Evolutionary conservation across 2,888 invertebrate species (phyloP), one percentile per base, ranked within the genome.

Genomic region (Bembecia ichneumoniformis): DNA sequence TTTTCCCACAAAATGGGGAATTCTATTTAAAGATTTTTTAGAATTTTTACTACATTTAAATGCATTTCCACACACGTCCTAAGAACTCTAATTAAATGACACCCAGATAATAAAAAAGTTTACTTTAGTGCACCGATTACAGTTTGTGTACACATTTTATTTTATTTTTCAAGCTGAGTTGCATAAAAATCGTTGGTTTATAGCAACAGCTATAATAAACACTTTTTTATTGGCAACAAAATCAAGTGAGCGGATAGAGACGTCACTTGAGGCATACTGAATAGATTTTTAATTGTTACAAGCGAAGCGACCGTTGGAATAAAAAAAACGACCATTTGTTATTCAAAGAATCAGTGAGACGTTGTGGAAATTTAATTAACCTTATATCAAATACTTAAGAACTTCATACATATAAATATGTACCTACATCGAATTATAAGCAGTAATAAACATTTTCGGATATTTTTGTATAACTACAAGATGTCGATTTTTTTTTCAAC

Each of bases 251-350:
- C 75, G 74, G 75, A 74, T 74, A 75, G 69, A 55, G 54, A 63
- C 52, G 68, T 56, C 56, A 57, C 63, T 54, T 53, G 53, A 56
- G 63, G 82, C 78, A 82, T 83, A 81, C 78, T 56, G 64, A 83
- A 68, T 67, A 73, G 73, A 68, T 70, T 82, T 82, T 83, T 84
- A 84, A 84, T 83, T 82, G 79, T 74, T 72, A 54, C 58, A 59
- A 61, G 64, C 59, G 64, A 60, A 61, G 64, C 59, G 64, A 60
- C 58, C 63, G 61, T 61, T 59, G 60, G 76, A 78, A 78, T 77
- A 74, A 73, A 65, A 20, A 28, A 64, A 74, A 73, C 59, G 60
- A 66, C 64, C 70, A 71, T 28, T 77, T 77, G 63, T 68, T 74
- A 75, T 81, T 77, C 79, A 60, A 55, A 58, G 72, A 77, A 76